Base-by-base conservation (phyloP, 2,797 vertebrate species). In the Chaunax sp. region DNA sequence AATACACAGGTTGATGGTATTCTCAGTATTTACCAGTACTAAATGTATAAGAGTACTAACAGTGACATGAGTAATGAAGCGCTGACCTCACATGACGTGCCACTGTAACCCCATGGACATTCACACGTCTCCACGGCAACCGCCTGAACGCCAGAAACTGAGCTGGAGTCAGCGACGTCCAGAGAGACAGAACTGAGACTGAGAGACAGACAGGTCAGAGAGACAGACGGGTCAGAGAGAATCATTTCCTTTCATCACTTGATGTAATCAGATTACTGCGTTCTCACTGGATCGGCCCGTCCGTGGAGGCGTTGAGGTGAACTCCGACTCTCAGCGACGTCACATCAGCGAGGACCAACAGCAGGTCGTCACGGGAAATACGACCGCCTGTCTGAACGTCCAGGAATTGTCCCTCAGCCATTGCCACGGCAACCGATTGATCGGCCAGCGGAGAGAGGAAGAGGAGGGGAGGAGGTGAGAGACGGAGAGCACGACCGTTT, bases 41-140 rank as follows among this genome's bases (percentile, higher is more conserved):
- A 26, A 30, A 18, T 30, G 28, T 8, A 4, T 30, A 30, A 30
- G 8, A 4, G 28, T 14, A 43, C 4, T 37, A 22, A 52, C 30
- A 20, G 5, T 14, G 14, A 8, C 5, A 1, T 25, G 0, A 23
- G 4, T 51, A n/a, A 1, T 50, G 30, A 71, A 22, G 9, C 2
- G 16, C 77, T 89, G 89, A 99, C 97, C 96, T 99, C 97, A 60
- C 97, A 99, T 69, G 97, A 99, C 38, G 96, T 93, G 37, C 98
- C 97, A 0, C 89, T 85, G 76, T 98, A 97, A 51, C 97, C 97
- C 78, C 93, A 96, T 0, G 97, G 97, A 83, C 98, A 99, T 90
- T 98, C 94, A 61, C 98, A 99, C 23, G 77, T 90, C 77, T 99
- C 98, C 75, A 97, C 95, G 1, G 95, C 93, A 3, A 86, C 62